phyloP scores from a whole-genome alignment of 2,113 vertebrate genomes.

The Nibea coibor region DNA sequence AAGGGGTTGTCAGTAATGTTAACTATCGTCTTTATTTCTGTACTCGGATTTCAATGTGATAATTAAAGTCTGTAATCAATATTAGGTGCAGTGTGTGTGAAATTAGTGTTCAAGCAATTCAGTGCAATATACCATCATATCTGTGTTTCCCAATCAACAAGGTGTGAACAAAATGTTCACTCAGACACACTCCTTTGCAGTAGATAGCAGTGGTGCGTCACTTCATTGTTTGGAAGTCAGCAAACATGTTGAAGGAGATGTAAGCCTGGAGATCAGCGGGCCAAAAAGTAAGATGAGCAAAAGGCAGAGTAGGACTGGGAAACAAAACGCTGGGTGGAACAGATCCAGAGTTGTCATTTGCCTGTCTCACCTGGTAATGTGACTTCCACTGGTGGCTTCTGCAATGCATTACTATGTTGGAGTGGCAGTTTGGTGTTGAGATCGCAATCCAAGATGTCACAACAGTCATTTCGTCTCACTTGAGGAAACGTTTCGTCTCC shows the following conservation, averaged over 20 bases:
- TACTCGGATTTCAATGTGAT: background rate
- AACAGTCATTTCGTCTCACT: background rate
- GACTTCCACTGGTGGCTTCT: background rate
- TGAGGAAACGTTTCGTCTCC: background rate
- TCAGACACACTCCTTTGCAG: background rate
- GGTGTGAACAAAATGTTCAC: background rate
- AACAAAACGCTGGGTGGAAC: background rate
- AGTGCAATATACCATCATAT: background rate
- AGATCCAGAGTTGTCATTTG: background rate
- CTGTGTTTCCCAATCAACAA: background rate
- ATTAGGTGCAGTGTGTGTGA: background rate
- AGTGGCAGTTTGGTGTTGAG: background rate
- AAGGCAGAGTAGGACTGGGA: background rate
- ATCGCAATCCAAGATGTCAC: background rate
- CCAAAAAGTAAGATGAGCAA: no score
- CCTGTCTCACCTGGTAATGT: background rate
- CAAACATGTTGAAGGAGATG: background rate
- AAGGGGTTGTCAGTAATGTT: background rate
- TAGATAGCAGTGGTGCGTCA: background rate
- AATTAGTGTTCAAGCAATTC: background rate
- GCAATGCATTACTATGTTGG: background rate
- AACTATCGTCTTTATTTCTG: conserved; percentile 13
- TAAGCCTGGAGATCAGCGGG: background rate
- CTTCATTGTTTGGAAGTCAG: background rate
- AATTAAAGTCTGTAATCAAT: conserved; percentile 10